Evolutionary conservation across 2,797 vertebrate species (phyloP).

Genomic region (Sarcophilus harrisii): DNA sequence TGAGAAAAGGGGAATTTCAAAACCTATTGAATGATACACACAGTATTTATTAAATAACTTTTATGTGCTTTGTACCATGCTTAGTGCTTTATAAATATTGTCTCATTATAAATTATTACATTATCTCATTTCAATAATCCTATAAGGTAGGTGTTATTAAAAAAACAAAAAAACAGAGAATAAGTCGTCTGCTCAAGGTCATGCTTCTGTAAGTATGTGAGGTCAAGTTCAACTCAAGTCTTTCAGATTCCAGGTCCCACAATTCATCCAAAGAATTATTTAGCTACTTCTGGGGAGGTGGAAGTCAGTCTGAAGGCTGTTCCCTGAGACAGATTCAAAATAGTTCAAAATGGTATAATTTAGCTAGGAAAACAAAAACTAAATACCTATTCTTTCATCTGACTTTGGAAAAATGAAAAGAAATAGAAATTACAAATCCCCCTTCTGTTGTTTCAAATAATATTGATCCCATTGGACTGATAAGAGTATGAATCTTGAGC

Average conservation of each 20-base stretch:
- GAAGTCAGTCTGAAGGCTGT: background rate
- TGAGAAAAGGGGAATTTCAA: slow-evolving; percentile 31
- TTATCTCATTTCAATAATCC: background rate
- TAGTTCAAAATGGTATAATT: slow-evolving; percentile 15
- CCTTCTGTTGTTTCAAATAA: slow-evolving; percentile 51
- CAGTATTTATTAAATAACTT: background rate
- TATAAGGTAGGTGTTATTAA: background rate
- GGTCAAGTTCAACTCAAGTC: background rate
- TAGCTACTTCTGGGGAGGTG: background rate
- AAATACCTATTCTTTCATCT: slow-evolving; percentile 2
- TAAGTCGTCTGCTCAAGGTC: background rate
- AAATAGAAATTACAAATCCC: slow-evolving; percentile 29
- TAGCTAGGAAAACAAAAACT: slow-evolving; percentile 27
- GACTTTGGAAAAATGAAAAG: slow-evolving; percentile 10
- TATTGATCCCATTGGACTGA: slow-evolving; percentile 10
- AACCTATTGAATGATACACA: background rate
- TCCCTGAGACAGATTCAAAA: background rate
- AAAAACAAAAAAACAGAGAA: background rate
- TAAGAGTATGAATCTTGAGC: background rate
- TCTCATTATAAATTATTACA: background rate
- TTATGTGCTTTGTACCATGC: background rate
- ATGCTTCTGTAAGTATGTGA: background rate
- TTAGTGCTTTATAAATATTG: background rate
- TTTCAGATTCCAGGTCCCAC: background rate
- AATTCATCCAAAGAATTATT: background rate